Evolutionary conservation across 2,113 vertebrate species (phyloP), one percentile per base, ranked within the genome.

Genomic region (Candoia aspera): DNA sequence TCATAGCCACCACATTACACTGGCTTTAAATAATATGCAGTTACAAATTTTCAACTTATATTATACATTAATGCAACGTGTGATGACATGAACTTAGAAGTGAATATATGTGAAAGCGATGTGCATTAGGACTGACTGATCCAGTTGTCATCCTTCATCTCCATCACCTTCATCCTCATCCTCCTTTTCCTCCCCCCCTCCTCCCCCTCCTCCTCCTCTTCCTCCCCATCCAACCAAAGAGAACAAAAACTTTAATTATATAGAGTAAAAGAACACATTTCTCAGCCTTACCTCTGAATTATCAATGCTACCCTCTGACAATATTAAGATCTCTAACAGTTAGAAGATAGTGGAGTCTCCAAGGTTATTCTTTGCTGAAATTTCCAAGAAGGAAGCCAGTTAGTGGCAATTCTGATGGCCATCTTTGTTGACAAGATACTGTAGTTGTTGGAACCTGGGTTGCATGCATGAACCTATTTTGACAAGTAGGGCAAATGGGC

Each of bases 211-310:
- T 49, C 46, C 2, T 49, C 49, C 4, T 8, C 49, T 6, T 73
- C 68, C 12, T 68, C 26, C n/a, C 68, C n/a, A 37, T 33, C n/a
- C 33, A 73, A 73, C 33, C 2, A 37, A 73, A 73, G 62, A 64
- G 29, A 29, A n/a, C 29, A 26, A 94, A 33, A 12, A 0, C 6
- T 88, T 86, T 94, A 94, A 93, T 95, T 94, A 93, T 91, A 26
- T n/a, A 91, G 49, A 92, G n/a, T 29, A 86, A 0, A 0, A 57
- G 0, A 46, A 11, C 5, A 91, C 33, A 1, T 49, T 91, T 5
- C 6, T 19, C 8, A 9, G 29, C 1, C 2, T 2, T 86, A 68
- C 83, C 79, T 79, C 13, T 53, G 57, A 91, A 87, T 0, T 2
- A 88, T 92, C 92, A 89, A 19, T 8, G 90, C 93, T 86, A 89